These are phyloP conservation scores for Hemichromis elongatus DNA, from an alignment of 2,113 vertebrate species.

Conservation along the genomic window DNA sequence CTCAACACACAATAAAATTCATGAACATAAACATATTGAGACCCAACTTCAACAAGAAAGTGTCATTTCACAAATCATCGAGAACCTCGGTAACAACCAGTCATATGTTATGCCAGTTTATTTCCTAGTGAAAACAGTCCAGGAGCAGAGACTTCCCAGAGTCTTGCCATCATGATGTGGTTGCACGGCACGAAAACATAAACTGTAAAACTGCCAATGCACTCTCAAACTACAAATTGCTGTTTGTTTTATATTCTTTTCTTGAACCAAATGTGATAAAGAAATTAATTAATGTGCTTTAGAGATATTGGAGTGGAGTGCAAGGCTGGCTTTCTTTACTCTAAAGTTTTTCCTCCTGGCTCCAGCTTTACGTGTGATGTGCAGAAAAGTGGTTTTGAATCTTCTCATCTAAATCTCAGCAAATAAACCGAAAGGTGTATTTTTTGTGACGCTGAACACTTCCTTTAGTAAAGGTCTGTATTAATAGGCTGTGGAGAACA, in stretches of 20 bases:
- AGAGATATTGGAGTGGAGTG: background rate
- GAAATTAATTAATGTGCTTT: background rate
- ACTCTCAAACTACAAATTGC: background rate
- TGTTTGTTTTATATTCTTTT: fast-evolving
- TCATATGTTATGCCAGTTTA: background rate
- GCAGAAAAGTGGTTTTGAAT: background rate
- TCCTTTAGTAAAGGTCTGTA: background rate
- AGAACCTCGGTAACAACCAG: background rate
- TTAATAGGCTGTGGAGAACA: background rate
- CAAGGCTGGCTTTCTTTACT: background rate
- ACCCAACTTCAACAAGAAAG: background rate
- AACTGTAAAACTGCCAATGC: background rate
- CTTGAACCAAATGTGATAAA: background rate
- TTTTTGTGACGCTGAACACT: background rate
- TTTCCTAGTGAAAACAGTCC: background rate
- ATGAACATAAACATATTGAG: background rate
- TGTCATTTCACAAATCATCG: background rate
- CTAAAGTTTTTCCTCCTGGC: background rate
- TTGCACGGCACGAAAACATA: background rate
- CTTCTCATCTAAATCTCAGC: background rate
- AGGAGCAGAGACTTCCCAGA: background rate
- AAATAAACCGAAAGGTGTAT: background rate
- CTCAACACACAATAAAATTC: background rate
- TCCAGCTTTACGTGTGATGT: background rate
- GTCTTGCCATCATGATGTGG: background rate